Percentiles rank a stretch among this genome's conserved stretches.
phyloP scores from a whole-genome alignment of 2,113 vertebrate genomes.

The Dipodomys merriami region DNA sequence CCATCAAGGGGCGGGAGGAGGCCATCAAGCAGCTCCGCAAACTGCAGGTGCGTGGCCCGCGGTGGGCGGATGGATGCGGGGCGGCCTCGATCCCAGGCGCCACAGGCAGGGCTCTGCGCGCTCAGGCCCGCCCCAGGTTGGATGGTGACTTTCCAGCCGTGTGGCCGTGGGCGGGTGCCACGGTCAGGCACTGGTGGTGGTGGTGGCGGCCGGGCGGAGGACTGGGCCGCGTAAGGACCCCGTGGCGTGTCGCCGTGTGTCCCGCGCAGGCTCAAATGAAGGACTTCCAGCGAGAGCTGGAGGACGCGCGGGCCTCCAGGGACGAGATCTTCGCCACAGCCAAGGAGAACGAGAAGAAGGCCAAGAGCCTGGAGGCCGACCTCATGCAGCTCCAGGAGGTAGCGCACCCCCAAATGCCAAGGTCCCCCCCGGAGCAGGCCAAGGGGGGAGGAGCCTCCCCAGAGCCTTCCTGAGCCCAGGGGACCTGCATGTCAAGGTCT shows the following conservation, averaged over 20 bases:
- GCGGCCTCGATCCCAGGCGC: too few relatives aligned
- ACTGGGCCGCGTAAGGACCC: not conserved
- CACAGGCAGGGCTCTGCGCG: not conserved
- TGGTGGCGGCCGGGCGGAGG: too few relatives aligned
- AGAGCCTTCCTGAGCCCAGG: not conserved
- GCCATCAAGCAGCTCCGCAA: conserved; percentile 98
- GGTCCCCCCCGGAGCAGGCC: accelerated
- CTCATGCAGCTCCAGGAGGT: conserved; percentile 98
- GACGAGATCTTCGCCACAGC: conserved; percentile 96
- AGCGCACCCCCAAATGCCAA: not conserved
- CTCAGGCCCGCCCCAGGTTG: not conserved
- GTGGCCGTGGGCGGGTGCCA: not conserved
- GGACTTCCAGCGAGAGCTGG: conserved; percentile 97
- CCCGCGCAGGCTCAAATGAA: conserved; percentile 95
- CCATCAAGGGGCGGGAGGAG: conserved; percentile 95
- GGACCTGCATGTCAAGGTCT: not conserved
- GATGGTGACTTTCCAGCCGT: not conserved
- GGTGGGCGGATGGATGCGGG: accelerated
- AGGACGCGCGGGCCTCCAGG: conserved; percentile 93
- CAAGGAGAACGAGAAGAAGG: conserved; percentile 98
- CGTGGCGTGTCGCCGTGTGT: not conserved
- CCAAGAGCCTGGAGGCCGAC: conserved; percentile 97
- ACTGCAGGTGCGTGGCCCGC: conserved; percentile 88
- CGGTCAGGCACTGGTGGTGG: not conserved
- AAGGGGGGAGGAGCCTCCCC: not conserved